Conservation (phyloP, 2,797 vertebrate genomes). For the Hyperoplus immaculatus region DNA sequence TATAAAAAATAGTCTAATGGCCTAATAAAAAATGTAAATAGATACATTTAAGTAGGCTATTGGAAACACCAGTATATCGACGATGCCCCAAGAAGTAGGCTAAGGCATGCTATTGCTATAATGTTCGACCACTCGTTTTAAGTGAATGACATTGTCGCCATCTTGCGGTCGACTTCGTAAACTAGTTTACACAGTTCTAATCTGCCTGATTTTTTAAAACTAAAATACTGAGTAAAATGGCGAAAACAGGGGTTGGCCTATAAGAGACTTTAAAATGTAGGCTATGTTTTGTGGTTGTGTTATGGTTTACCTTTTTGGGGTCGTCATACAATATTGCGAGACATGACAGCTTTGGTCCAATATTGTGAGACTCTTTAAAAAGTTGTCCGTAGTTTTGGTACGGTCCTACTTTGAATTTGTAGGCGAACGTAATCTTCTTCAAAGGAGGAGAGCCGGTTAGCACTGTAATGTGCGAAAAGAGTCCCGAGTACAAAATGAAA, state of each 20-base stretch:
- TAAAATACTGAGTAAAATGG: neutral
- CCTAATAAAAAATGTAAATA: no score
- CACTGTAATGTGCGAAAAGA: conserved; percentile 87
- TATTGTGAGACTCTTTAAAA: conserved; percentile 89
- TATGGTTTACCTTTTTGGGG: conserved; percentile 80
- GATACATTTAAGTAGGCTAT: no score
- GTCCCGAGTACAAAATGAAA: conserved; percentile 89
- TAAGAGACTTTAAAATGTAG: neutral
- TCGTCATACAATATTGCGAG: conserved; percentile 91
- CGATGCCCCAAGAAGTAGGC: neutral
- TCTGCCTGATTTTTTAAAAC: neutral
- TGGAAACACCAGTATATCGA: no score
- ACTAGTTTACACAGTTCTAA: neutral
- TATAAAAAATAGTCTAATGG: no score
- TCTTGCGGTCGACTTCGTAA: conserved; percentile 60
- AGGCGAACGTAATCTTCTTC: conserved; percentile 90
- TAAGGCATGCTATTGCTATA: neutral
- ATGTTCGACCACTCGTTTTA: neutral
- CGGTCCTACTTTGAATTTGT: conserved; percentile 91
- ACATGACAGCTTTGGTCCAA: conserved; percentile 88
- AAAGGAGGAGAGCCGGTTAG: conserved; percentile 90
- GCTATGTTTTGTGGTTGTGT: neutral
- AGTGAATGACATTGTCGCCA: conserved; percentile 59
- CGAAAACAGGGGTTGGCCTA: neutral
- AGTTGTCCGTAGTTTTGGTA: conserved; percentile 86